Evolutionary conservation across 2,113 vertebrate species (phyloP), one percentile per base, ranked within the genome.

Genomic region (Eira barbara): DNA sequence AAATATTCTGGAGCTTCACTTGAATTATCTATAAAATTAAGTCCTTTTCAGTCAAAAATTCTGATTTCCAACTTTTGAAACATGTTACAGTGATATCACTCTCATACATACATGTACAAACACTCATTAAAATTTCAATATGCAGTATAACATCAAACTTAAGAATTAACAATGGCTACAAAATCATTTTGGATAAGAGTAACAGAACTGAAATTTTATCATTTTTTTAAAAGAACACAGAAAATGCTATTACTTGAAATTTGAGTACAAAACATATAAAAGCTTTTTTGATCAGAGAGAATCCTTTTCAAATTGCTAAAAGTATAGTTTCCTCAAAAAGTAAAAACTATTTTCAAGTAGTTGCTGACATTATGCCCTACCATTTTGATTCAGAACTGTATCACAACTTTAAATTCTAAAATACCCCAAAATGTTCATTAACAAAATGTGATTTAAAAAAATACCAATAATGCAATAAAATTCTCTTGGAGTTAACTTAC

Each of bases 391-490:
- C 55, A 85, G 91, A 92, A 73, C 17, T 87, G 36, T 45, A 85
- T 29, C 42, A 65, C 65, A 80, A 71, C 78, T 69, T 94, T 34
- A 82, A 94, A 92, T 92, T 55, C 39, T 81, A 84, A 92, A 94
- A 81, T 29, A 21, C 49, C 47, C 78, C 47, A 34, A 86, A 93
- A 67, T 45, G 18, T 93, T 87, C 57, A 61, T 29, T 78, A 89
- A 93, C 27, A 82, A 95, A 83, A 91, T 67, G 7, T 14, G 9
- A 76, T 69, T 82, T 93, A 78, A 78, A 29, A 29, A 29, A 89
- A 95, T 52, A 95, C 57, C 83, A 96, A 90, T 23, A 96, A 36
- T 63, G 69, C n/a, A 94, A 94, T 80, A 82, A 94, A 94, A 76
- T 76, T 91, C 23, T 86, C 80, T 79, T 76, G 18, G 52, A 95